These are phyloP conservation scores for Parapsyche elsis DNA, from an alignment of 1,140 invertebrate genomes.

Conservation along the genomic window DNA sequence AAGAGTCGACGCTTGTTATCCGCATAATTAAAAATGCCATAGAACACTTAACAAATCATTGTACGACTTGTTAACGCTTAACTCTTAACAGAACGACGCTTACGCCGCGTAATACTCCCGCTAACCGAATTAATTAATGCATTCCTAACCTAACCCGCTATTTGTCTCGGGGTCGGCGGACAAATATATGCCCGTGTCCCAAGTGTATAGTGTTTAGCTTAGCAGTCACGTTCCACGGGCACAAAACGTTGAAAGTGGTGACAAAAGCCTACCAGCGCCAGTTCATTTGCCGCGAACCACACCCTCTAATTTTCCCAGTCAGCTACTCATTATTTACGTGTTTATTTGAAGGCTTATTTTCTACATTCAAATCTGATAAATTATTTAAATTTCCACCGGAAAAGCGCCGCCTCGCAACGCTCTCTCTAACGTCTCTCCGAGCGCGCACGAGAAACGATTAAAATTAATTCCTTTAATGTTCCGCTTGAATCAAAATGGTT, in stretches of 20 bases:
- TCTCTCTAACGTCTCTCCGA: not conserved
- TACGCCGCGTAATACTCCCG: not conserved
- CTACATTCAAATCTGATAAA: slow-evolving; percentile 13
- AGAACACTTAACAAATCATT: no score
- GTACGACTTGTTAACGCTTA: no score
- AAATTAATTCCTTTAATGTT: no score
- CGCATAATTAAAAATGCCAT: no score
- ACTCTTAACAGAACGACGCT: no score
- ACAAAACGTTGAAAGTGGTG: slow-evolving; percentile 2
- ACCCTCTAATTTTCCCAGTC: slow-evolving; percentile 19
- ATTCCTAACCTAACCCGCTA: not conserved
- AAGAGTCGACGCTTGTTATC: no score
- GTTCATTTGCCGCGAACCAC: not conserved
- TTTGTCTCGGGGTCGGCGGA: not conserved
- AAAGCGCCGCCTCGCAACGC: not conserved
- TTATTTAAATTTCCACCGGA: slow-evolving; percentile 16
- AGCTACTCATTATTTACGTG: slow-evolving; percentile 25
- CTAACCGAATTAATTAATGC: slow-evolving; percentile 5
- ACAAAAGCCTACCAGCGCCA: slow-evolving; percentile 21
- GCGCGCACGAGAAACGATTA: no score
- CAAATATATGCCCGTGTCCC: not conserved
- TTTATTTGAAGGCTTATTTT: slow-evolving; percentile 36
- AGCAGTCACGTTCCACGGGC: slow-evolving; percentile 33
- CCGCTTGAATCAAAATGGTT: no score
- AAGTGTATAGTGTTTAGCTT: slow-evolving; percentile 18